These are phyloP conservation scores for Platycnemis pennipes DNA, from an alignment of 2,888 invertebrate species.

Conservation along the genomic window DNA sequence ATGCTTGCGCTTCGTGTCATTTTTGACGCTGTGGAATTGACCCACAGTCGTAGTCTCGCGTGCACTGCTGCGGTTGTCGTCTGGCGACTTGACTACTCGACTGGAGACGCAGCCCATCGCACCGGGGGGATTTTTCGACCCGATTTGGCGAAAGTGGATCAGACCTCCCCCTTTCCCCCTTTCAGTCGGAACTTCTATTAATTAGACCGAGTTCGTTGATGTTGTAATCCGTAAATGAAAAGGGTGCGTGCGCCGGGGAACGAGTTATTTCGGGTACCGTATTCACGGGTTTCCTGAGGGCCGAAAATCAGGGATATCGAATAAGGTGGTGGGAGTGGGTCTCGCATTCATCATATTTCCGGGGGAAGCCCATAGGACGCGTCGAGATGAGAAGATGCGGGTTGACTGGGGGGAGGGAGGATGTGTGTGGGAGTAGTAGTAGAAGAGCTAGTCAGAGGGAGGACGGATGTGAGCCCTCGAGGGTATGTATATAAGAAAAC, in stretches of 20 bases:
- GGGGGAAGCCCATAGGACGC: neutral
- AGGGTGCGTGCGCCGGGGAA: conserved; percentile 33
- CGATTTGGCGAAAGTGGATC: neutral
- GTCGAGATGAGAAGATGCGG: neutral
- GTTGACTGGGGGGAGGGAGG: neutral
- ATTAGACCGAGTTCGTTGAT: neutral
- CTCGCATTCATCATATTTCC: conserved; percentile 18
- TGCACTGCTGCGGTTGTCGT: neutral
- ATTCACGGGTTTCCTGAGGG: neutral
- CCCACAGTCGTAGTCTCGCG: no score
- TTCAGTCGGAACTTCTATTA: neutral
- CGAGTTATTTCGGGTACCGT: conserved; percentile 66
- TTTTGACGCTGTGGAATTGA: no score
- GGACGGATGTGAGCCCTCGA: neutral
- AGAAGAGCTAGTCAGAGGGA: neutral
- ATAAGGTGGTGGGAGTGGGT: neutral
- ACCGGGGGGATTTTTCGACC: neutral
- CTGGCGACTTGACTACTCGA: neutral
- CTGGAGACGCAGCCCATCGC: neutral
- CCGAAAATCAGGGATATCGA: neutral
- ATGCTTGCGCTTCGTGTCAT: no score
- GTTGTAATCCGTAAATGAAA: neutral
- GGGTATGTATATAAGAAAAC: no score
- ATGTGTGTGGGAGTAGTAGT: no score
- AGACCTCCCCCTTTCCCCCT: neutral